phyloP scores from a whole-genome alignment of 2,797 vertebrate genomes.

The Sciurus carolinensis region DNA sequence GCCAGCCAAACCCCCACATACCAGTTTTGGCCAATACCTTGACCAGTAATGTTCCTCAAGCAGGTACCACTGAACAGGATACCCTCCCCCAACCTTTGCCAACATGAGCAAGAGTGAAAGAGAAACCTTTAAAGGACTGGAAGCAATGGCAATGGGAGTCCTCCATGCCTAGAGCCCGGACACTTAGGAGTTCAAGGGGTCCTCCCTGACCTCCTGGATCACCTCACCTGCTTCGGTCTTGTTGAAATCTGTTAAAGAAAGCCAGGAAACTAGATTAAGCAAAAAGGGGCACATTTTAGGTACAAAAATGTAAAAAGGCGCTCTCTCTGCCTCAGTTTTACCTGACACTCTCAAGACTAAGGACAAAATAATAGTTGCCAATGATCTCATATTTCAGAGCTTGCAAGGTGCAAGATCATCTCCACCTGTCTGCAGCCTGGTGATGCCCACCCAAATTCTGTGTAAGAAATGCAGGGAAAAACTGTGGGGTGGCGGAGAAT shows the following conservation, averaged over 20 bases:
- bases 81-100: neutral
- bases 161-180: neutral
- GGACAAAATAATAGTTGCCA: neutral
- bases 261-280: neutral
- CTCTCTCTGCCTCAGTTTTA: neutral
- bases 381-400: neutral
- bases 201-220: neutral
- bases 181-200: neutral
- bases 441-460: neutral
- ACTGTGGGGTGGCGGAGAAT: rapidly evolving
- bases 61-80: neutral
- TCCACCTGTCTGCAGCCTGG: neutral
- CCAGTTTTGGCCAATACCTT: neutral
- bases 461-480: neutral
- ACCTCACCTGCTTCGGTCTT: neutral
- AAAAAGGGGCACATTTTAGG: neutral
- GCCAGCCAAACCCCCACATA: neutral
- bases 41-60: neutral
- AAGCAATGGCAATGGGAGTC: neutral
- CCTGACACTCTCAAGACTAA: neutral
- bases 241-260: neutral
- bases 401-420: neutral
- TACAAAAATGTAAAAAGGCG: neutral
- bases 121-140: neutral
- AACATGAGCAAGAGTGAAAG: conserved; percentile 17